Evolutionary conservation across 2,797 vertebrate genomes (phyloP), one percentile per base, ranked within the genome.

Genomic region (Acipenser transmontanus): DNA sequence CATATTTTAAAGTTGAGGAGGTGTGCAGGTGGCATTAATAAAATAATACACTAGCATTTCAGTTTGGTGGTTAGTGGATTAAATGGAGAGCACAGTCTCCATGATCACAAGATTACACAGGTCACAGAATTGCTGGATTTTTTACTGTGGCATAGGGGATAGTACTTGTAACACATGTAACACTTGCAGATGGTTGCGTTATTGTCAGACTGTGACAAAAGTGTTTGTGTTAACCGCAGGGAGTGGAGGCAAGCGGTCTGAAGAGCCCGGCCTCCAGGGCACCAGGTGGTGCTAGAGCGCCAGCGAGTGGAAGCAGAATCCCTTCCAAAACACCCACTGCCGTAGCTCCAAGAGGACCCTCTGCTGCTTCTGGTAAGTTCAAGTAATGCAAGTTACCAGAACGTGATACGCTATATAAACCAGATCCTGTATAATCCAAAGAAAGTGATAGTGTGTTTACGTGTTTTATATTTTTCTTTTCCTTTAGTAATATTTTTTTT

Each of bases 241-340:
- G 17, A 17, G 60, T 66, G 0, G 88, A 89, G 68, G 72, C 75
- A 60, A 67, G 50, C 1, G 82, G 80, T 72, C 72, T 74, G 87
- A 80, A 87, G 78, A 72, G 75, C 0, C 73, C 71, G 65, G 57
- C 81, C 0, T 72, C 81, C 0, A 80, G 86, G 78, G 71, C 79
- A 66, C 78, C 76, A 47, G 82, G 63, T 0, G 87, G 85, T 48
- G 81, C 82, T 17, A 88, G 92, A 12, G 82, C 90, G 70, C 83
- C 91, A 0, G 81, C 75, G 69, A 90, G 88, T 0, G 88, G 87
- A 74, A 88, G 88, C 12, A 94, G 93, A 79, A 87, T 92, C 60
- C 87, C 93, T 2, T 88, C 86, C n/a, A 94, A 92, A 89, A 86
- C 91, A 12, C 85, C 91, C 5, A 83, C 90, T 79, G 86, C 87